These are phyloP conservation scores for Trisateles emortualis DNA, from an alignment of 2,888 invertebrate genomes.

Conservation along the genomic window DNA sequence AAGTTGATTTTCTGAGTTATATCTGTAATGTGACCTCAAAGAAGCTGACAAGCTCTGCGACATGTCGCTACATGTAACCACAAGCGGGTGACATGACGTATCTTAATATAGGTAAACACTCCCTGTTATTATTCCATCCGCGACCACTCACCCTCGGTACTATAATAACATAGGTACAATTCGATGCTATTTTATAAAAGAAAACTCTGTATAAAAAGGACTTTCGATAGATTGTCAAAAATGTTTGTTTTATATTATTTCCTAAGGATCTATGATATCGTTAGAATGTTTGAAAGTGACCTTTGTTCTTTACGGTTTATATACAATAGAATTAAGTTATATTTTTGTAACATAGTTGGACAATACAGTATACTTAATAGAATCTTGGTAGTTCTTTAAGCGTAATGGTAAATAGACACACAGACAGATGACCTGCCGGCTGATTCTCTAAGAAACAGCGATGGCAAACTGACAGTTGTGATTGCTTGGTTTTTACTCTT, in stretches of 20 bases:
- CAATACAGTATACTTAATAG: no score
- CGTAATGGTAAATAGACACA: no score
- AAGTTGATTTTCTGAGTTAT: neutral
- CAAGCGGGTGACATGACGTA: constrained; percentile 18
- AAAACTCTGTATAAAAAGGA: constrained; percentile 21
- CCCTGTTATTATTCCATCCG: constrained; percentile 42
- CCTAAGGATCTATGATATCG: neutral
- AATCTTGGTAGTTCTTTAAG: no score
- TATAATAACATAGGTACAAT: constrained; percentile 42
- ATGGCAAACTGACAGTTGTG: no score
- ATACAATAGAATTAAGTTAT: no score
- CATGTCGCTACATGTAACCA: constrained; percentile 5
- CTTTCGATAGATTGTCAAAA: neutral
- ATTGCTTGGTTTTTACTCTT: no score
- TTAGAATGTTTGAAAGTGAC: neutral
- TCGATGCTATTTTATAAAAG: constrained; percentile 36
- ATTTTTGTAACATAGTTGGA: no score
- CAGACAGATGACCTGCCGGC: no score
- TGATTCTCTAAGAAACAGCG: no score
- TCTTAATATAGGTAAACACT: constrained; percentile 39
- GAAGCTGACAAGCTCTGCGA: constrained; percentile 7
- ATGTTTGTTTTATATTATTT: constrained; percentile 7
- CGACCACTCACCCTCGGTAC: constrained; percentile 31
- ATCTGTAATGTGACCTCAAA: neutral
- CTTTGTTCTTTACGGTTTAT: no score